Evolutionary conservation across 2,797 vertebrate genomes (phyloP), one percentile per base, ranked within the genome.

Genomic region (Sternarchorhynchus goeldii): DNA sequence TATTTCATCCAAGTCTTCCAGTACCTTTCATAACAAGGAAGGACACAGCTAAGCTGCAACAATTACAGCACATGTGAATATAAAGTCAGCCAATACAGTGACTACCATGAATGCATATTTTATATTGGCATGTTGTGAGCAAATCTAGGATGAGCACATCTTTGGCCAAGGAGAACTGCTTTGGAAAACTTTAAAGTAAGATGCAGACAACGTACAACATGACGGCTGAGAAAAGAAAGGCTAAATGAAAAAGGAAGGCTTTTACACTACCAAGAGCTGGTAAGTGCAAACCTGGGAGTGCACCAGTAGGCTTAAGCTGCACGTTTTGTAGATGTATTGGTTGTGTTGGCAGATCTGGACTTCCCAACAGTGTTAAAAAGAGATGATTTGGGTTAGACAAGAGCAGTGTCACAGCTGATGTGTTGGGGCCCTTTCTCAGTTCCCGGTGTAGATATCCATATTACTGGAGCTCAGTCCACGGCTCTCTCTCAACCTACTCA

Each of bases 391-490:
- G n/a, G 67, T 17, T 7, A 32, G 63, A 36, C 5, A 69, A 10
- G 74, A 68, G 41, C 20, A 69, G 50, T 16, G 21, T 45, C 70
- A 55, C 20, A 39, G 75, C 66, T n/a, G 57, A 60, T 53, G 21
- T 39, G 14, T 41, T 29, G 58, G 32, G 0, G 21, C 68, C 6
- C 77, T 18, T 5, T 70, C 67, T 92, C 84, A 94, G 88, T 95
- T 95, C 86, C 92, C 93, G 39, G 93, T 93, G 85, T 94, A 96
- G 62, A 98, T 95, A 77, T 97, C 92, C 88, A 93, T 90, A 6
- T 94, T 95, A 92, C 97, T 98, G 92, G 95, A 96, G 85, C 97
- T 98, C 87, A 95, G 88, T 32, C 94, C 95, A 34, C 94, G 91
- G 60, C 91, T 95, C 75, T 92, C 91, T 1, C 87, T 91, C 29